These are phyloP conservation scores for Barbus barbus DNA, from an alignment of 2,113 vertebrate species.

Conservation along the genomic window DNA sequence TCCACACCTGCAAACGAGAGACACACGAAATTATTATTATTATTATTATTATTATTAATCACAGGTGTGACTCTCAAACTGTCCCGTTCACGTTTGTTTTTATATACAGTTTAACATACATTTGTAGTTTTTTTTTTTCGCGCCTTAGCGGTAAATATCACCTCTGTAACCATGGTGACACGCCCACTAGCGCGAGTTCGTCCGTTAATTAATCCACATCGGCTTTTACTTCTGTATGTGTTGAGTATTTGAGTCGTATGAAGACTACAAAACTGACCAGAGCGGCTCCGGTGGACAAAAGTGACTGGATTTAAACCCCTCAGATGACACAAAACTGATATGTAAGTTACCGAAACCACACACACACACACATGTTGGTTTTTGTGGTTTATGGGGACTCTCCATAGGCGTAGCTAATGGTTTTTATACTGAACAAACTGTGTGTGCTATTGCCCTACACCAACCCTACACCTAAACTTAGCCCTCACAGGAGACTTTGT, in stretches of 20 bases:
- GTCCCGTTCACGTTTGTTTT: not conserved
- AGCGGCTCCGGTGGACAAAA: too few species aligned
- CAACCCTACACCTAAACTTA: too few species aligned
- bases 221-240: not conserved
- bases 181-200: not conserved
- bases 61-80: not conserved
- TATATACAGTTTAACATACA: not conserved
- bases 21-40: too few species aligned
- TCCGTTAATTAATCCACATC: not conserved
- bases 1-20: slow-evolving; percentile 82
- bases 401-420: too few species aligned
- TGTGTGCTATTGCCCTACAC: too few species aligned
- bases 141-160: not conserved
- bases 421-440: too few species aligned
- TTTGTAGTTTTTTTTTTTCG: not conserved
- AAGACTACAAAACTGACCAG: not conserved
- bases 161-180: not conserved
- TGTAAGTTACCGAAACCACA: not conserved
- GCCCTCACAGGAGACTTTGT: too few species aligned
- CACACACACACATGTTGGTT: too few species aligned
- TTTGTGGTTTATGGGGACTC: too few species aligned
- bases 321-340: not conserved
- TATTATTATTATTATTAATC: too few species aligned
- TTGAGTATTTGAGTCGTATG: not conserved
- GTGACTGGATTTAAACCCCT: not conserved